A percentile compares a stretch with the other conserved stretches of the same genome.
Evolutionary conservation across 1,140 invertebrate species (phyloP).

Genomic region (Euglossa dilemma): DNA sequence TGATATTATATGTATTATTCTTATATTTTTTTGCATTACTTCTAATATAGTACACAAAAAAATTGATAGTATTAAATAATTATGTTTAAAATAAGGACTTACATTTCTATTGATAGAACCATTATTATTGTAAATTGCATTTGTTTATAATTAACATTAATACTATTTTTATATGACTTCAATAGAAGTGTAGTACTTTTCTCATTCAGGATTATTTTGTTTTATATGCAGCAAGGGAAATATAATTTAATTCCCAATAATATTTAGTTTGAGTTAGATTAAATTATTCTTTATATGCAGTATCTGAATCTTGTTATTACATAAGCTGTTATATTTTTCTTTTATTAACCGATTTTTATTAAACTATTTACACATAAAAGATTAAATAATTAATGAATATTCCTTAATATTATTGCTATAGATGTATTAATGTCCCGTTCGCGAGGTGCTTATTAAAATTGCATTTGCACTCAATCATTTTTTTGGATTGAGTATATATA

Average conservation of each 20-base stretch:
- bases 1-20: not conserved
- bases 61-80: not conserved
- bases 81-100: not conserved
- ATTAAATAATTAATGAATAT: slow-evolving; percentile 27
- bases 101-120: not conserved
- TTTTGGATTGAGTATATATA: not conserved
- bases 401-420: slow-evolving; percentile 4
- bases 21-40: not conserved
- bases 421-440: not conserved
- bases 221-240: not conserved
- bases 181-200: not conserved
- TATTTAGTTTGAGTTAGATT: not conserved
- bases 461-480: slow-evolving; percentile 21
- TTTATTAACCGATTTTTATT: not conserved
- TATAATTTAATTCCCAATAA: not conserved
- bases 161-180: not conserved
- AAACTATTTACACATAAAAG: slow-evolving; percentile 12
- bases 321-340: not conserved
- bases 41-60: not conserved
- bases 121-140: not conserved
- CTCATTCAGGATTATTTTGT: not conserved
- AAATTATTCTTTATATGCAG: too few relatives aligned
- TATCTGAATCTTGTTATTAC: not conserved
- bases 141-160: not conserved
- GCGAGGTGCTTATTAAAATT: slow-evolving; percentile 22